Evolutionary conservation across 1,140 invertebrate species (phyloP).

Genomic region (Sycobia sp.): DNA sequence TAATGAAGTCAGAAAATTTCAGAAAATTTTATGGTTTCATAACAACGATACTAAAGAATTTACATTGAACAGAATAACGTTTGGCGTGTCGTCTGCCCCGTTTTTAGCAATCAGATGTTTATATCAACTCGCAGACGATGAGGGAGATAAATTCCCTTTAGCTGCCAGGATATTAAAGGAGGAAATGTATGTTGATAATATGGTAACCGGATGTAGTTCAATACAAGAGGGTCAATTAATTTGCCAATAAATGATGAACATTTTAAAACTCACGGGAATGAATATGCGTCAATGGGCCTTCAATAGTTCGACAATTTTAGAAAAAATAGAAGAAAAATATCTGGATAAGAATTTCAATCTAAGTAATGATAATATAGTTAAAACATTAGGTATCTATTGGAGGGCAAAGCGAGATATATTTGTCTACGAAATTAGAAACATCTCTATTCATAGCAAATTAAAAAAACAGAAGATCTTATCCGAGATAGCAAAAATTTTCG

Average conservation of each 20-base stretch:
- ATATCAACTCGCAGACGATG: conserved; percentile 21
- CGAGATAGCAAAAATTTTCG: conserved; percentile 23
- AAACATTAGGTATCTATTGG: conserved; percentile 24
- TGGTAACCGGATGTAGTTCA: conserved; percentile 9
- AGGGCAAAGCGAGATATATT: not conserved
- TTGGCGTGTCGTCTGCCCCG: too few species aligned
- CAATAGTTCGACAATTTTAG: not conserved
- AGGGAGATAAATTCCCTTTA: too few species aligned
- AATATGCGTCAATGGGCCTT: conserved; percentile 17
- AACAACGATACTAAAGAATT: not conserved
- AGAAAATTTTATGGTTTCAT: not conserved
- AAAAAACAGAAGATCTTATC: conserved; percentile 27
- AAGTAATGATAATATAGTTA: not conserved
- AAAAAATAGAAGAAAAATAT: not conserved
- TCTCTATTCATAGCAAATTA: not conserved
- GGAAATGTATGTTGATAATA: conserved; percentile 21
- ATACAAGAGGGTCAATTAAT: not conserved
- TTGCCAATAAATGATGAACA: not conserved
- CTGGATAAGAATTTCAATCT: not conserved
- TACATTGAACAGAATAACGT: conserved; percentile 1
- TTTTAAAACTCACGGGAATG: not conserved
- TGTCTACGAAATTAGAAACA: not conserved
- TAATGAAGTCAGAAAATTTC: conserved; percentile 3
- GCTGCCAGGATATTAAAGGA: not conserved
- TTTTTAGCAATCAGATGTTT: conserved; percentile 10